phyloP scores from a whole-genome alignment of 2,888 invertebrate genomes.

The Sialis fuliginosa region DNA sequence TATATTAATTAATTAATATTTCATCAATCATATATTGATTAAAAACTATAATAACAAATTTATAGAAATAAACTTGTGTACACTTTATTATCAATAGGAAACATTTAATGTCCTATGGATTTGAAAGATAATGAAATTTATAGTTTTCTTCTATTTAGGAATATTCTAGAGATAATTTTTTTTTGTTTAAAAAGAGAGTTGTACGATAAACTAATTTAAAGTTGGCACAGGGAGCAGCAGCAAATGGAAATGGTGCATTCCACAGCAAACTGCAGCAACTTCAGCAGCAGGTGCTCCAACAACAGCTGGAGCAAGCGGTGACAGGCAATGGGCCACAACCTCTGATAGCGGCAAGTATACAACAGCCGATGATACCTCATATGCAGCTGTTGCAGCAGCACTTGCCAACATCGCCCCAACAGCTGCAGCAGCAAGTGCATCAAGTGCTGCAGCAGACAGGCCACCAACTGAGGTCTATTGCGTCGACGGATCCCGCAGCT shows the following conservation, averaged over 20 bases:
- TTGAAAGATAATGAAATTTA: no score
- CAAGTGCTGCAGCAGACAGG: constrained; percentile 21
- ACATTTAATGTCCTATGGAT: no score
- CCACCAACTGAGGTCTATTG: constrained; percentile 25
- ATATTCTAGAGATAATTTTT: no score
- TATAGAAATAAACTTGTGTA: no score
- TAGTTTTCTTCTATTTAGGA: no score
- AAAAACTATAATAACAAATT: no score
- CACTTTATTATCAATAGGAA: no score
- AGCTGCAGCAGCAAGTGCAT: constrained; percentile 12
- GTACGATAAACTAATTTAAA: no score
- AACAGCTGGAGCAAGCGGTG: constrained; percentile 19
- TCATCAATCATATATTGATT: no score
- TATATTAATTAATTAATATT: no score
- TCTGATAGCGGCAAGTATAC: constrained; percentile 18
- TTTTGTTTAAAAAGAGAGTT: no score
- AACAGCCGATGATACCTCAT: constrained; percentile 10
- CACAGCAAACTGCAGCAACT: constrained; percentile 14
- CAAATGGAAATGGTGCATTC: constrained; percentile 6
- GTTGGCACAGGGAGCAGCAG: no score
- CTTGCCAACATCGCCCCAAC: constrained; percentile 12
- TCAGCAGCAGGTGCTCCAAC: constrained; percentile 28
- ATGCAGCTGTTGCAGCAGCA: constrained; percentile 6
- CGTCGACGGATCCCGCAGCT: constrained; percentile 22
- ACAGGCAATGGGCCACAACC: constrained; percentile 24